Evolutionary conservation across 1,140 invertebrate species (phyloP).

Genomic region (Pseudomyrmex cubaensis): DNA sequence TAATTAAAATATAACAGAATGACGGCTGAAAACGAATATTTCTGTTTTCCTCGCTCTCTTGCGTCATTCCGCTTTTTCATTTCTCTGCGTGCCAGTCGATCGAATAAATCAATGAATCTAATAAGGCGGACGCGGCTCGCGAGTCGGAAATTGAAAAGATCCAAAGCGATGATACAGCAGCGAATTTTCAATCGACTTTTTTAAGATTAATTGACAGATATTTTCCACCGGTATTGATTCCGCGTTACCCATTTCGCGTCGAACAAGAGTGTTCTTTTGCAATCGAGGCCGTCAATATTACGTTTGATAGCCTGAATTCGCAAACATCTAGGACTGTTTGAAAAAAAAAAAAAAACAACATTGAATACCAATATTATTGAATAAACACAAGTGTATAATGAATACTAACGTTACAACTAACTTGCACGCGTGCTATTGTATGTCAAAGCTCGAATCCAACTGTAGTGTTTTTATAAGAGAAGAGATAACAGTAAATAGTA

Average conservation of each 20-base stretch:
- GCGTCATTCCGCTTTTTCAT: constrained; percentile 49
- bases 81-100: constrained; percentile 47
- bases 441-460: background rate
- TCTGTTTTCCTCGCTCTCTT: constrained; percentile 10
- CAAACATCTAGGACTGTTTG: constrained; percentile 21
- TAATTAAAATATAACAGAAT: constrained; percentile 49
- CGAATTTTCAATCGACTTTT: constrained; percentile 66
- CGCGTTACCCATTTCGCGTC: constrained; percentile 42
- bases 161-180: constrained; percentile 58
- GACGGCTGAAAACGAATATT: constrained; percentile 34
- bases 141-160: constrained; percentile 71
- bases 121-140: constrained; percentile 54
- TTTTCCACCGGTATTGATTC: constrained; percentile 46
- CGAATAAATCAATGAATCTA: constrained; percentile 69
- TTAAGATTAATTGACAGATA: constrained; percentile 71
- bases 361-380: constrained; percentile 38
- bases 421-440: background rate
- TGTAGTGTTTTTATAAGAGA: background rate
- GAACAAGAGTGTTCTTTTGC: constrained; percentile 38
- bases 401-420: background rate
- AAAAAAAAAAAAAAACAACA: constrained; percentile 18
- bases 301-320: constrained; percentile 51
- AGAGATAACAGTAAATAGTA: background rate
- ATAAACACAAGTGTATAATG: background rate
- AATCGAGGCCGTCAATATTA: constrained; percentile 48